Evolutionary conservation across 2,113 vertebrate species (phyloP).

Genomic region (Plecotus auritus): DNA sequence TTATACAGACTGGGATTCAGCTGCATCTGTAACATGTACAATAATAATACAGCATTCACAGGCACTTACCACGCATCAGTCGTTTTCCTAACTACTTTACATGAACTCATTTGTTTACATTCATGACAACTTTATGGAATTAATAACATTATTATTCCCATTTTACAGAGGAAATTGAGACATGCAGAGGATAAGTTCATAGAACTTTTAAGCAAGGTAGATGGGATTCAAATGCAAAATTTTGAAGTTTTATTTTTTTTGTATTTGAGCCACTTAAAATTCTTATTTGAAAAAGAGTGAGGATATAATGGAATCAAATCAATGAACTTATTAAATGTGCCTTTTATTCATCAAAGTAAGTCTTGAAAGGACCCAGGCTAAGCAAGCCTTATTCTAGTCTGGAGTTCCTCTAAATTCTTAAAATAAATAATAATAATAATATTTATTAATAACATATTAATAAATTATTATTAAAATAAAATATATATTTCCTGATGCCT

Average conservation of each 20-base stretch:
- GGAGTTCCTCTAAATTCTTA: background rate
- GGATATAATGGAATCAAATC: background rate
- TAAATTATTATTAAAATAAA: background rate
- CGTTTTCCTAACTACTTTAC: background rate
- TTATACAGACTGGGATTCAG: background rate
- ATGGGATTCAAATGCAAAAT: background rate
- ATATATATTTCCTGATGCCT: background rate
- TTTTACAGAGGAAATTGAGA: background rate
- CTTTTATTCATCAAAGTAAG: background rate
- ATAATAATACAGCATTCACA: background rate
- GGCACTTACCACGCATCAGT: background rate
- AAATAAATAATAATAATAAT: background rate
- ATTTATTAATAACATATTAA: no score
- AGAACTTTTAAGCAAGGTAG: background rate
- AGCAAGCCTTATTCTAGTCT: background rate
- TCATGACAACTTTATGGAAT: background rate
- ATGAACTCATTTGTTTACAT: background rate
- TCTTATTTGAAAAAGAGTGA: slow-evolving; percentile 16
- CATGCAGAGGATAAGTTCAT: background rate
- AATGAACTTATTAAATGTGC: background rate
- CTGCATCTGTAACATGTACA: background rate
- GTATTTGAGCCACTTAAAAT: background rate
- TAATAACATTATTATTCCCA: background rate
- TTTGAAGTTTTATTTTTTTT: background rate
- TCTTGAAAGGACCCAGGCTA: background rate